phyloP scores from a whole-genome alignment of 2,797 vertebrate genomes.

The Chelonia mydas region DNA sequence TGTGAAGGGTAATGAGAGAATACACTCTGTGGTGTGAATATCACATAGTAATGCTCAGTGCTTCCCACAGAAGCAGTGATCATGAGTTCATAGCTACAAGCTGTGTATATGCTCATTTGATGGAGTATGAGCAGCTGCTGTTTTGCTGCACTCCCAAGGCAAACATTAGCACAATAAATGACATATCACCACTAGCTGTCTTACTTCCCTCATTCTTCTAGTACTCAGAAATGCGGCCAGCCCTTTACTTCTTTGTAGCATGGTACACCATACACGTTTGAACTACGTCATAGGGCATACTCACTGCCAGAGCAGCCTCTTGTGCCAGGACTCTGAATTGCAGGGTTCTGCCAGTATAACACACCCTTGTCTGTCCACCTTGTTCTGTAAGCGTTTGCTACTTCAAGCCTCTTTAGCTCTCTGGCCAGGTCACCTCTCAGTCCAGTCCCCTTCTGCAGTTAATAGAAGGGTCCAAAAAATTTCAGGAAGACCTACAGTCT shows the following conservation, averaged over 20 bases:
- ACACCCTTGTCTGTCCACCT: no score
- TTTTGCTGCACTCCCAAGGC: slow-evolving; percentile 28
- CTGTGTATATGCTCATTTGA: background rate
- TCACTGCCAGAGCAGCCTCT: no score
- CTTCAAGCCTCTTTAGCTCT: no score
- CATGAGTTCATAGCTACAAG: slow-evolving; percentile 9
- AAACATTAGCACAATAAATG: slow-evolving; percentile 47
- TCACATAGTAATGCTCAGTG: background rate
- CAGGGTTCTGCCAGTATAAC: no score
- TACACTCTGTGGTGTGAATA: background rate
- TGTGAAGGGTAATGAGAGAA: background rate
- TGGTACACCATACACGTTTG: background rate
- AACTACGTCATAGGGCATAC: background rate
- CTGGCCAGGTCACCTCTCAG: no score
- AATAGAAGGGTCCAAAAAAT: no score
- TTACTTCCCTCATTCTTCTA: slow-evolving; percentile 13
- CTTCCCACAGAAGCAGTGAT: slow-evolving; percentile 7
- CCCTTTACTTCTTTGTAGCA: background rate
- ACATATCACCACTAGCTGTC: background rate
- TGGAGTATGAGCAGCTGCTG: slow-evolving; percentile 50
- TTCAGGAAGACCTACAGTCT: no score
- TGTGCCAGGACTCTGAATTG: no score
- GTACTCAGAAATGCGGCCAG: background rate
- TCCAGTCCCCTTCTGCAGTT: no score
- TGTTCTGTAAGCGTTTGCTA: no score